These are phyloP conservation scores for Crocallis elinguaria DNA, from an alignment of 2,888 invertebrate genomes.

Conservation along the genomic window DNA sequence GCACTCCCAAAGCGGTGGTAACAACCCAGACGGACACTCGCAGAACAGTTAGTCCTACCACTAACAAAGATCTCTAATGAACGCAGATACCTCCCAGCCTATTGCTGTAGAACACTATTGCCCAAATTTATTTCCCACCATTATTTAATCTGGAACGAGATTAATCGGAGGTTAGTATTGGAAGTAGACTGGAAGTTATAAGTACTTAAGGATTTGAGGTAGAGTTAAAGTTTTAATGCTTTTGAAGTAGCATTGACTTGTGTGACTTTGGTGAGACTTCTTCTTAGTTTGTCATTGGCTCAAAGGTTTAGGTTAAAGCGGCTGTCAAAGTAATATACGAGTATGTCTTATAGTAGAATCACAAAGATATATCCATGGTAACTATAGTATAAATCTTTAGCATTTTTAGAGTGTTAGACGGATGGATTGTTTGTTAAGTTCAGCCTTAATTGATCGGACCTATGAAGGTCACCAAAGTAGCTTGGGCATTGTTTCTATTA, in stretches of 20 bases:
- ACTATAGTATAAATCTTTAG: too few species aligned
- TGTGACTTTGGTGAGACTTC: slow-evolving; percentile 17
- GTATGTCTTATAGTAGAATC: background rate
- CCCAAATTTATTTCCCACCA: slow-evolving; percentile 38
- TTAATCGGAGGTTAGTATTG: slow-evolving; percentile 24
- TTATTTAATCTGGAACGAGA: slow-evolving; percentile 35
- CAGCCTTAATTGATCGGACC: too few species aligned
- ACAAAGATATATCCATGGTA: background rate
- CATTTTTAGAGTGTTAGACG: too few species aligned
- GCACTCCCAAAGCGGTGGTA: too few species aligned
- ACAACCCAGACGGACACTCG: too few species aligned
- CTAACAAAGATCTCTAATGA: slow-evolving; percentile 45
- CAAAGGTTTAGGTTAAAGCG: slow-evolving; percentile 2
- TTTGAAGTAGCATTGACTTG: slow-evolving; percentile 6
- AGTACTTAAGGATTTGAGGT: slow-evolving; percentile 20
- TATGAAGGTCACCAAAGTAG: too few species aligned
- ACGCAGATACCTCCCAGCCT: slow-evolving; percentile 26
- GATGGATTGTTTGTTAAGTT: too few species aligned
- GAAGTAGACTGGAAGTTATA: slow-evolving; percentile 17
- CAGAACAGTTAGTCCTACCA: too few species aligned
- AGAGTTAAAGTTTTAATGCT: slow-evolving; percentile 19
- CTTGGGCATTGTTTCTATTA: too few species aligned
- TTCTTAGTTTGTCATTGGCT: background rate
- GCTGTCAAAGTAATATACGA: background rate
- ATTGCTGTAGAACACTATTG: slow-evolving; percentile 30